These are phyloP conservation scores for Cryptophagus acutangulus DNA, from an alignment of 2,888 invertebrate species.

Conservation along the genomic window DNA sequence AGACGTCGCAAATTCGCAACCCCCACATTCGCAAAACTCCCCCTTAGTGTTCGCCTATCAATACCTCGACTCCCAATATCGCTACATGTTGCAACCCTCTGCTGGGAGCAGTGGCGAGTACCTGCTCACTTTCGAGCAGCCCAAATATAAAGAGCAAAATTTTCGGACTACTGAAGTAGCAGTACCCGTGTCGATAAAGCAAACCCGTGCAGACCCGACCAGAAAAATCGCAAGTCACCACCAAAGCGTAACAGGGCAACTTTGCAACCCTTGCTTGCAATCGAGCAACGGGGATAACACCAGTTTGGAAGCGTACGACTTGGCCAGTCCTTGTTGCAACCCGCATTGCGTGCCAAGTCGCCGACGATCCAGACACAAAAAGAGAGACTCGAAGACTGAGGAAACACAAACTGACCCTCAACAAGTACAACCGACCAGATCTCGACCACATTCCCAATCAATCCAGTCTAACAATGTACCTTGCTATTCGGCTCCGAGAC, in stretches of 20 bases:
- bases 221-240: constrained; percentile 28
- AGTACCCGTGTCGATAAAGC: constrained; percentile 41
- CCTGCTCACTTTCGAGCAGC: constrained; percentile 66
- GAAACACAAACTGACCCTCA: constrained; percentile 50
- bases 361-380: constrained; percentile 50
- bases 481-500: constrained; percentile 38
- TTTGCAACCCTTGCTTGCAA: constrained; percentile 69
- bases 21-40: constrained; percentile 36
- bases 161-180: constrained; percentile 60
- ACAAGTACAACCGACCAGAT: constrained; percentile 39
- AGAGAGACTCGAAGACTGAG: constrained; percentile 47
- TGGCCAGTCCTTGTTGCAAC: constrained; percentile 82
- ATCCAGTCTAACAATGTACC: constrained; percentile 32
- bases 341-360: constrained; percentile 75
- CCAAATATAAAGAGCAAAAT: constrained; percentile 62
- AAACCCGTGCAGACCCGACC: constrained; percentile 36
- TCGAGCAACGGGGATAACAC: constrained; percentile 65
- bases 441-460: constrained; percentile 41
- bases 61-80: constrained; percentile 68
- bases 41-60: constrained; percentile 48
- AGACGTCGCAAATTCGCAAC: constrained; percentile 57
- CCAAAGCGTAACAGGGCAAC: constrained; percentile 49
- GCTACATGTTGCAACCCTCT: constrained; percentile 59
- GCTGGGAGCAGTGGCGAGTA: constrained; percentile 65
- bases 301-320: constrained; percentile 79